Evolutionary conservation across 1,140 invertebrate species (phyloP), one percentile per base, ranked within the genome.

Genomic region (Orchesella cincta): DNA sequence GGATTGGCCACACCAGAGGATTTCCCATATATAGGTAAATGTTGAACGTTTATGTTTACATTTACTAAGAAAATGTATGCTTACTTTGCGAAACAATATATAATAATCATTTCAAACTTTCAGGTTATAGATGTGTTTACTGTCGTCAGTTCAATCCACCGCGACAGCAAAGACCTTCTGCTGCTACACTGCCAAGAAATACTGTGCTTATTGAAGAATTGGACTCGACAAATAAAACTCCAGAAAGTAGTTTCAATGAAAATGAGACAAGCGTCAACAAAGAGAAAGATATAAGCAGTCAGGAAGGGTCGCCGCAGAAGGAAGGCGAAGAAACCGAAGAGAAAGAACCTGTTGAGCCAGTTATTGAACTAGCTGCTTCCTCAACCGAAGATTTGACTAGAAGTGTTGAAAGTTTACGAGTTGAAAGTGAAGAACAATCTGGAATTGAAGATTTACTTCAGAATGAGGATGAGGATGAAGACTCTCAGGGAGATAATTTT

Each of bases 1-100:
- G 97, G 98, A 80, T 98, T 99, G 96, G 94, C 96, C 23, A 88
- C 98, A 5, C 91, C 92, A 84, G 97, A 99, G 86, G 98, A 99
- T 84, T 99, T 97, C 87, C 95, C 97, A 84, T 98, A 93, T 87
- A 88, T 96, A 76, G 89, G 92, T 92, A 86, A 88, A 85, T 84
- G n/a, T n/a, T n/a, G n/a, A 39, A 72, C 29, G 23, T 20, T 62
- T 76, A 18, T 81, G 57, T 36, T 52, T 79, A 46, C 8, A 28
- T 57, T 73, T 33, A 78, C 16, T 57, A 1, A 1, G 0, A 62
- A 0, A 34, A 64, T 12, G 26, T n/a, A 73, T 23, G 34, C n/a
- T 36, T 16, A 73, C 8, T 70, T 79, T 71, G 34, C 33, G 33
- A 23, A 62, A n/a, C 18, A 26, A 64, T 70, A 64, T 46, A 46